phyloP scores from a whole-genome alignment of 2,113 vertebrate genomes.

The Aramus guarauna region DNA sequence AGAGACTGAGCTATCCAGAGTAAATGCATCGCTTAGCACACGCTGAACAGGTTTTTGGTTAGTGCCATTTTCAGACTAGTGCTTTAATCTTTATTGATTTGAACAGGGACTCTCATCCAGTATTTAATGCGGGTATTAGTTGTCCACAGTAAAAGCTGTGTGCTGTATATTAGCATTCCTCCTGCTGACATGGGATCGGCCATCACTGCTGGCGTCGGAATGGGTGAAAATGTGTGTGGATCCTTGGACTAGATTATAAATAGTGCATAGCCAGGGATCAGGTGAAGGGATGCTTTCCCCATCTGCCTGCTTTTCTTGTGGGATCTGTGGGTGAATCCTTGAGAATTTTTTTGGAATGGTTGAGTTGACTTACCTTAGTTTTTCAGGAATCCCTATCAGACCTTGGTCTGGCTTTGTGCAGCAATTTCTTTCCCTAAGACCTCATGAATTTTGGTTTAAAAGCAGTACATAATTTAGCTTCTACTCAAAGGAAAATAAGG shows the following conservation, averaged over 20 bases:
- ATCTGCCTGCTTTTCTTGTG: background rate
- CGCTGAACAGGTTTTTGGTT: background rate
- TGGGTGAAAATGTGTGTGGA: background rate
- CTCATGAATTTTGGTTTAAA: background rate
- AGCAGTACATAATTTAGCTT: background rate
- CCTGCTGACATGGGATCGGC: background rate
- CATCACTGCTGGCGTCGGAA: background rate
- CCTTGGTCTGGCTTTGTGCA: background rate
- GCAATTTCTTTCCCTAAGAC: background rate
- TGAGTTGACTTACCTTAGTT: background rate
- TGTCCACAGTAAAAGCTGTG: background rate
- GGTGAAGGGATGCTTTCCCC: background rate
- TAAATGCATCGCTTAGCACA: background rate
- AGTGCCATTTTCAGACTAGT: background rate
- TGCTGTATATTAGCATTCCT: background rate
- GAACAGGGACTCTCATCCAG: background rate
- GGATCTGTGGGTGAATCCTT: background rate
- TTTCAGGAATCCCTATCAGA: background rate
- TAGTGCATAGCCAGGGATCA: background rate
- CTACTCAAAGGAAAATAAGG: background rate
- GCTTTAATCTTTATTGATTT: background rate
- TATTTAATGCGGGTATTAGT: background rate
- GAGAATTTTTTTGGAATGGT: background rate
- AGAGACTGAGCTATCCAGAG: background rate
- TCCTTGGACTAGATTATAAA: background rate